Evolutionary conservation across 2,888 invertebrate species (phyloP), one percentile per base, ranked within the genome.

Genomic region (Phaonia tiefii): DNA sequence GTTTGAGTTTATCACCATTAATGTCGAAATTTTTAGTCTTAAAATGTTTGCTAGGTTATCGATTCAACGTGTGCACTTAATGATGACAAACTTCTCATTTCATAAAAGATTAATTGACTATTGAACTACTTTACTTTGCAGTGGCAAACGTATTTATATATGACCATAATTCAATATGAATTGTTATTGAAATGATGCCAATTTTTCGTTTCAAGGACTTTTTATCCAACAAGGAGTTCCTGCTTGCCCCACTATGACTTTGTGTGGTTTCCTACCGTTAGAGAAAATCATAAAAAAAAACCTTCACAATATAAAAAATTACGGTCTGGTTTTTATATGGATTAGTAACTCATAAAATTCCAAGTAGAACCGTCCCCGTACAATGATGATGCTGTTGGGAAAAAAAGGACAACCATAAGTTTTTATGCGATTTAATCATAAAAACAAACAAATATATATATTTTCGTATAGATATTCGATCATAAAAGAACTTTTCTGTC

Each of bases 321-420:
- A 46, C 49, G 20, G 49, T 20, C 49, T 20, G 46, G 15, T 46
- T 46, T 49, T 20, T 49, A 49, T 20, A 49, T 10, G 11, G 22
- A 54, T 54, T 54, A 54, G 54, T 54, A 54, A 54, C 54, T 54
- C 54, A 13, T 54, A 54, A 54, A 54, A 54, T 5, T 22, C 10
- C 13, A 17, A 1, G 2, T 8, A 17, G 15, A 22, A 7, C 22
- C 51, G 22, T 20, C 5, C 1, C 7, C 17, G 1, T 4, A 11
- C 3, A 54, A 13, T 2, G 25, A 54, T 25, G 22, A 54, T 54
- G 54, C n/a, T 54, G 13, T 10, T n/a, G n/a, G n/a, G n/a, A n/a
- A n/a, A n/a, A 54, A 54, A 10, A 51, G 8, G 51, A 51, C 51
- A 13, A 25, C 11, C 54, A 54, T 54, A 54, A 54, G 54, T 25